phyloP scores from a whole-genome alignment of 2,113 vertebrate species.

The Mirounga angustirostris region DNA sequence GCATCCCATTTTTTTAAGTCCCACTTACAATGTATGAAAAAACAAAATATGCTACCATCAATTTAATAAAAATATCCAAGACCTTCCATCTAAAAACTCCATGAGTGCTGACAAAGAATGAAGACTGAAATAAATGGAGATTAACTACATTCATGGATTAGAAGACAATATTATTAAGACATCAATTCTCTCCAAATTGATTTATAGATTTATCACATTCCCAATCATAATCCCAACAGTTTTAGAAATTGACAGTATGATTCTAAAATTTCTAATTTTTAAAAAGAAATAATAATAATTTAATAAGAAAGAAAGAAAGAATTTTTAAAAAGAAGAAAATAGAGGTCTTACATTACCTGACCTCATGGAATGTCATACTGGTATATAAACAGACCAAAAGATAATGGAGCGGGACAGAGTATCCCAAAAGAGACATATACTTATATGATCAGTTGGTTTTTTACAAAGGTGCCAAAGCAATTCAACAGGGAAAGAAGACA shows the following conservation, averaged over 20 bases:
- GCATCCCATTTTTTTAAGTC: not conserved
- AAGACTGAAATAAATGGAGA: slow-evolving; percentile 27
- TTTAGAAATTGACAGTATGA: not conserved
- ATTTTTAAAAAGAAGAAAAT: not conserved
- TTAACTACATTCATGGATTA: not conserved
- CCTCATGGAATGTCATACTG: not conserved
- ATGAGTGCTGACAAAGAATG: not conserved
- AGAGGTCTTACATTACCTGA: not conserved
- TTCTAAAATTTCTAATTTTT: not conserved
- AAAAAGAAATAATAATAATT: not conserved
- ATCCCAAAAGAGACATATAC: not conserved
- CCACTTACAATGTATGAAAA: not conserved
- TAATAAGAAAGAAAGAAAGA: too few species aligned
- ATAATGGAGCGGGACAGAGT: not conserved
- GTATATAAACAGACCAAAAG: not conserved
- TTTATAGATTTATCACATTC: not conserved
- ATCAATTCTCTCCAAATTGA: not conserved
- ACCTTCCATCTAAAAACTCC: not conserved
- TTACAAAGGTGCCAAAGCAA: not conserved
- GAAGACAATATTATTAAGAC: not conserved
- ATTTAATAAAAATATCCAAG: not conserved
- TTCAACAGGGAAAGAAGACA: not conserved
- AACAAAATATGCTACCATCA: not conserved
- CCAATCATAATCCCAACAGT: not conserved
- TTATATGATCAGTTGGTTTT: not conserved